phyloP scores from a whole-genome alignment of 2,113 vertebrate genomes.

The Lates calcarifer region DNA sequence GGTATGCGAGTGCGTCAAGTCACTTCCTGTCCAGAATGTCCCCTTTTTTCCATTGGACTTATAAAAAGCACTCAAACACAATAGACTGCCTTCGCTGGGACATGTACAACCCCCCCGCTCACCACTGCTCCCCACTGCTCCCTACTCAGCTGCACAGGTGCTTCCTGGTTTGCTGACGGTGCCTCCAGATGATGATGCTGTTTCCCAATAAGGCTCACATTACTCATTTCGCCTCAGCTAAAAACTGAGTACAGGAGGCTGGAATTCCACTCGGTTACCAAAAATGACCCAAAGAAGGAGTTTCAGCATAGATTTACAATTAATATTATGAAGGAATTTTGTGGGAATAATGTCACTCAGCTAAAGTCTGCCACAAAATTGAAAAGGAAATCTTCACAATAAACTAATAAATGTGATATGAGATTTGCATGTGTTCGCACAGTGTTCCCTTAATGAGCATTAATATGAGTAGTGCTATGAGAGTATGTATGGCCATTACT shows the following conservation, averaged over 20 bases:
- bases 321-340: neutral
- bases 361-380: neutral
- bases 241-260: constrained; percentile 44
- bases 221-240: constrained; percentile 64
- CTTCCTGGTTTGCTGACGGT: constrained; percentile 77
- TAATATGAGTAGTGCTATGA: too few relatives aligned
- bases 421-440: neutral
- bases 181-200: constrained; percentile 63
- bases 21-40: constrained; percentile 77
- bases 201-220: constrained; percentile 59
- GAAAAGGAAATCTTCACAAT: neutral
- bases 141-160: constrained; percentile 74
- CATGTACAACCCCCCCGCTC: too few relatives aligned
- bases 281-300: constrained; percentile 6
- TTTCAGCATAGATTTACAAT: neutral
- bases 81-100: constrained; percentile 58
- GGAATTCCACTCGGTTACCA: constrained; percentile 22
- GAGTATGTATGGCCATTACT: too few relatives aligned
- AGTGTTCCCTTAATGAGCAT: too few relatives aligned
- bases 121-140: constrained; percentile 22
- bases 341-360: neutral
- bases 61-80: constrained; percentile 78
- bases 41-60: constrained; percentile 68
- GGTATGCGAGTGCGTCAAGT: constrained; percentile 58
- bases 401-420: neutral